Base-by-base conservation (phyloP, 2,113 vertebrate species). In the Psammodynastes pulverulentus region DNA sequence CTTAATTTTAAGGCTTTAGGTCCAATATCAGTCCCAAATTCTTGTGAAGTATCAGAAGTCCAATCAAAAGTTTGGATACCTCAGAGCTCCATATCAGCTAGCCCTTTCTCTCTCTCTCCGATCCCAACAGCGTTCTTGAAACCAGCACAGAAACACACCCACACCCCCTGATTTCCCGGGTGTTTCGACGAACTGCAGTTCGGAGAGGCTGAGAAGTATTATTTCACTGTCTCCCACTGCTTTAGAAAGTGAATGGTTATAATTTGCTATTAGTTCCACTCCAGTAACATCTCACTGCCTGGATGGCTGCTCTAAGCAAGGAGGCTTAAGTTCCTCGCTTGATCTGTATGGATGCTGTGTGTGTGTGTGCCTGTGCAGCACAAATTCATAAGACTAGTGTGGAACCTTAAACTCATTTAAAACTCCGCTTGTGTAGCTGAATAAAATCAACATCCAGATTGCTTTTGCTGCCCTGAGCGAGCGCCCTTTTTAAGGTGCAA, bases 241-340 rank as follows among this genome's bases (percentile, higher is more conserved):
- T 90, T 93, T 49, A 84, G 62, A 90, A 87, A 86, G 39, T 87
- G 86, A 54, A 90, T 34, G 26, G 39, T 88, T 46, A 48, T 51
- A 58, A 91, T 88, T 62, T 88, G 46, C 45, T 84, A 54, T 51
- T 89, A 34, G 53, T 62, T 88, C 24, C 67, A 79, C 45, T 23
- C 17, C 43, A 89, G 15, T 23, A 48, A n/a, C 17, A 85, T 88
- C 45, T 34, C 62, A 62, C 45, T 24, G 26, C 12, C 23, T 54
- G 21, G 2, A 46, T 26, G 10, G 39, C 46, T 53, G 54, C 62
- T 87, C 62, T 17, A 45, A 39, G 26, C 62, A 24, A 23, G 29
- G 9, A 29, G 6, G 3, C n/a, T 12, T 84, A 34, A 48, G 48
- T 48, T 88, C 51, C 46, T 84, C n/a, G 1, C 45, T 54, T 89